Base-by-base conservation (phyloP, 2,797 vertebrate genomes). In the Spea hammondii region DNA sequence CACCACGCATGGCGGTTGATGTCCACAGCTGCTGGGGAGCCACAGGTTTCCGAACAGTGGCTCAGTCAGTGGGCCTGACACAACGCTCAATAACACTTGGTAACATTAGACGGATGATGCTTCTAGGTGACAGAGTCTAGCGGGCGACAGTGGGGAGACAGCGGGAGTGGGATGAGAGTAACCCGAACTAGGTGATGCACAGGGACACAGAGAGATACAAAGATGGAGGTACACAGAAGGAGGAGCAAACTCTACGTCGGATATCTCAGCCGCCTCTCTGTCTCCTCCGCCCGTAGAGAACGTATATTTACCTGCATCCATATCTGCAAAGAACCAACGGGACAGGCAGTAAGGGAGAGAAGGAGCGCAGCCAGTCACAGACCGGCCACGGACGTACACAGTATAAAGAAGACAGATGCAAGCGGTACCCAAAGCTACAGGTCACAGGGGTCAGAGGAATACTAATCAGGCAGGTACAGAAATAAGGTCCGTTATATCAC, bases 271-370 rank as follows among this genome's bases (percentile, higher is more conserved):
- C 74, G 79, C 69, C 69, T 80, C 54, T 75, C 74, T 72, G 79
- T 60, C 69, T 82, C 86, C 85, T 89, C 89, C 88, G 89, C 89
- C 85, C 86, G 90, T 86, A 85, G 89, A 81, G 85, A 88, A 89
- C 55, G 89, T 82, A 92, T 93, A 92, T 91, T 98, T 98, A 99
- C 97, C 96, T 99, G 97, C 97, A 80, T 99, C 97, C 95, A 97
- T 94, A 94, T 99, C 97, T 93, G 96, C 95, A 98, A 95, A 94
- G 92, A 94, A 82, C 79, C 79, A 82, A 91, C 90, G 93, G 91
- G 93, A 93, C 92, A 94, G 94, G 91, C 92, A 90, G 91, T 91
- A 91, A 94, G 92, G 90, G 86, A 93, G 89, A 91, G 90, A 92
- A 93, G 91, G 92, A 93, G 91, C 91, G 91, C 89, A 89, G 93